Evolutionary conservation across 2,888 invertebrate species (phyloP).

Genomic region (Callyntrura guangdongensis): DNA sequence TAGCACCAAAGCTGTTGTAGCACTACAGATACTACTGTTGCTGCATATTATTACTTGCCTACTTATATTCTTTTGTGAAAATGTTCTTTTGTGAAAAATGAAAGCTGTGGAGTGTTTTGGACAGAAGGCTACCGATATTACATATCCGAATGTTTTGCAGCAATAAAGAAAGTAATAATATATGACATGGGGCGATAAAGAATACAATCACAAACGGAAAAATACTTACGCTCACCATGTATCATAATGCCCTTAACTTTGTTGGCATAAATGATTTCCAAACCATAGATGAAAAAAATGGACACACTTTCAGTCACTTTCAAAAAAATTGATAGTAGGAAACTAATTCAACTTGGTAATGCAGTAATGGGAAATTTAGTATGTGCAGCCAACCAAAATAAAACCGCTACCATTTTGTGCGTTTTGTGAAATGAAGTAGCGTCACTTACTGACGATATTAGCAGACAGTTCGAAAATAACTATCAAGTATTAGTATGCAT

Average conservation of each 20-base stretch:
- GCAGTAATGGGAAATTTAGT: not conserved
- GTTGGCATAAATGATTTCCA: constrained; percentile 15
- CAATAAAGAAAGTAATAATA: constrained; percentile 58
- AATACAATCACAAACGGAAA: not conserved
- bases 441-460: too few species aligned
- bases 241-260: constrained; percentile 1
- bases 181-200: constrained; percentile 36
- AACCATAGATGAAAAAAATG: not conserved
- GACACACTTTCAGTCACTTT: too few species aligned
- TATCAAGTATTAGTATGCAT: not conserved
- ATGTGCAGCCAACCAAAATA: not conserved
- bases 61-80: not conserved
- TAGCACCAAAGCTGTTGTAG: not conserved
- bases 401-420: not conserved
- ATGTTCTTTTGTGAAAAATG: constrained; percentile 21
- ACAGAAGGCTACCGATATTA: constrained; percentile 56
- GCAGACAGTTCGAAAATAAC: not conserved
- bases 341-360: not conserved
- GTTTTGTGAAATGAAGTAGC: too few species aligned
- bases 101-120: constrained; percentile 60
- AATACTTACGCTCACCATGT: not conserved
- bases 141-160: constrained; percentile 37
- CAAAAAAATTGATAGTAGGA: not conserved
- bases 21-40: not conserved
- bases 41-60: not conserved